Base-by-base conservation (phyloP, 1,140 invertebrate species). In the Drosophila pandora region DNA sequence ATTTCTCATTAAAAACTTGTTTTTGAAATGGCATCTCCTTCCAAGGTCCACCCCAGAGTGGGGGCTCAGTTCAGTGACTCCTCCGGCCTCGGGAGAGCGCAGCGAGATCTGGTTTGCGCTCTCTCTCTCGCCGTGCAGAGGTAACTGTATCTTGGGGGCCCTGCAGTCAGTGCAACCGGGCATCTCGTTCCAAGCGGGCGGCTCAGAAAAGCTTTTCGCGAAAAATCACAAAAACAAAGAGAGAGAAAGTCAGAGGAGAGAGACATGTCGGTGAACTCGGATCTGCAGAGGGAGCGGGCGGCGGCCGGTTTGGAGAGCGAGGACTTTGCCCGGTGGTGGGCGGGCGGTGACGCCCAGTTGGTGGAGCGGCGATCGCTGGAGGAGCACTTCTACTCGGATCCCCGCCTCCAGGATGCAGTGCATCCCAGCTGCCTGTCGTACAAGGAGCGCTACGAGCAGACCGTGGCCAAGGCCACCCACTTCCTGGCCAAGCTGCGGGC, bases 371-470 rank as follows among this genome's bases (percentile, higher is more conserved):
- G 85, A 17, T 54, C 64, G 4, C 58, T 91, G 96, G 96, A 96
- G 90, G 91, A 94, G 5, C 94, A 93, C 62, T 95, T 97, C 43
- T 91, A 96, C 1, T 94, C 93, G 25, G 95, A 96, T 92, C 94
- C 94, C 2, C 93, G 94, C 10, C 92, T 97, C 9, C 85, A 93
- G 45, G 95, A 96, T 72, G 90, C 93, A 39, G 92, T 96, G 6
- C 96, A 96, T 49, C 90, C 94, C 1, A 95, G 95, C 77, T 97
- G 96, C 89, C 93, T 96, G 70, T 96, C 95, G 79, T 96, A 97
- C 84, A 96, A 97, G 85, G 95, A 97, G 87, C 94, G 95, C 72
- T 97, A 97, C 92, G 95, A 97, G 85, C 93, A 96, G 79, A 94
- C 95, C 2, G 90, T 97, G 2, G 93, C 95, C 70, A 96, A 96